Evolutionary conservation across 2,888 invertebrate genomes (phyloP), one percentile per base, ranked within the genome.

Genomic region (Pterostichus madidus): DNA sequence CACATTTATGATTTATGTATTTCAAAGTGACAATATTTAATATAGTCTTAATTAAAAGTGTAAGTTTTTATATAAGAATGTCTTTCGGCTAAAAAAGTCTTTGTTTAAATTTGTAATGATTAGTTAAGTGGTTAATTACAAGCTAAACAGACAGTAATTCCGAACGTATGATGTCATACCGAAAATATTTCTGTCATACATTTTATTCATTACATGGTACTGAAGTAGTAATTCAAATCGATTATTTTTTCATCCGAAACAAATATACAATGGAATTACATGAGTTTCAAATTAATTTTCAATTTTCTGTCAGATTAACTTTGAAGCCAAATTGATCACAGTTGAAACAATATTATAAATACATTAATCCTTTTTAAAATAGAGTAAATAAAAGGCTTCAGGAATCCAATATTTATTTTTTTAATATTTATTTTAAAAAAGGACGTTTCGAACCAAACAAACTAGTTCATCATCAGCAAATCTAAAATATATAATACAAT

Each of bases 81-180:
- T 64, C 39, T 32, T 39, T 64, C 64, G 5, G 10, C 32, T 64
- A 35, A 64, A 8, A n/a, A 53, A 39, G 13, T 13, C 13, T 39
- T 64, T 64, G 39, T 64, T 64, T 39, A 15, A 64, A 64, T 64
- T 32, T 35, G n/a, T 35, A 64, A 64, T 35, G 35, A 64, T 10
- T 15, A 64, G 35, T 56, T 64, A 39, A 64, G 32, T 64, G 64
- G 64, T 35, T 64, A 64, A 64, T 64, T 64, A 64, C 64, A 64
- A 35, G 32, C 64, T 64, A 64, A 24, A 17, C 56, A 64, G 64
- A 13, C 64, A 64, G 32, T 35, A 64, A 64, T 64, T 64, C 64
- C 64, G 35, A 64, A 35, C 35, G 32, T 11, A 35, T 64, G 64
- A 64, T 64, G 64, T 64, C 64, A 64, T 59, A 31, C 17, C n/a